Evolutionary conservation across 1,140 invertebrate species (phyloP).

Genomic region (Mactra quadrangularis): DNA sequence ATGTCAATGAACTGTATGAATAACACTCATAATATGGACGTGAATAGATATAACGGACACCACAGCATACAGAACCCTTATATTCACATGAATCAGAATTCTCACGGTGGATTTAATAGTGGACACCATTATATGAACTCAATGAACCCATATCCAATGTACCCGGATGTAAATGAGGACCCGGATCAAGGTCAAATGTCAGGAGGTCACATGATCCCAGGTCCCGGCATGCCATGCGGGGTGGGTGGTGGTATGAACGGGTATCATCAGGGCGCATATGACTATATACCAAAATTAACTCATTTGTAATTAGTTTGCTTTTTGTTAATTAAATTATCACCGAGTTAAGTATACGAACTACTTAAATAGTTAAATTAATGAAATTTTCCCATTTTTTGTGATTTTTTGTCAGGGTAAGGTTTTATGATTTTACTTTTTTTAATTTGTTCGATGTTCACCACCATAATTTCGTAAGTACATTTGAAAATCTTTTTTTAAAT

Average conservation of each 20-base stretch:
- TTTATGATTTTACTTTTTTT: too few relatives aligned
- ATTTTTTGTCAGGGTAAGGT: too few relatives aligned
- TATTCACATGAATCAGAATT: slow-evolving; percentile 56
- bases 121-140: slow-evolving; percentile 60
- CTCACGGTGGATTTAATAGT: slow-evolving; percentile 12
- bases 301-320: slow-evolving; percentile 61
- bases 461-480: too few relatives aligned
- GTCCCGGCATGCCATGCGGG: slow-evolving; percentile 61
- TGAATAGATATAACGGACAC: slow-evolving; percentile 72
- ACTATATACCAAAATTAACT: slow-evolving; percentile 74
- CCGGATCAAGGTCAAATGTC: slow-evolving; percentile 55
- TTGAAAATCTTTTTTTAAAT: too few relatives aligned
- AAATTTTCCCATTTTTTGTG: too few relatives aligned
- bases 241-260: slow-evolving; percentile 63
- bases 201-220: slow-evolving; percentile 54
- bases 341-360: too few relatives aligned
- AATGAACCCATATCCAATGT: slow-evolving; percentile 60
- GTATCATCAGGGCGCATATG: slow-evolving; percentile 68
- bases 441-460: too few relatives aligned
- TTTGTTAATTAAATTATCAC: too few relatives aligned
- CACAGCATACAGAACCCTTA: slow-evolving; percentile 59
- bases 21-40: slow-evolving; percentile 58
- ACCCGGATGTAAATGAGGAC: slow-evolving; percentile 64
- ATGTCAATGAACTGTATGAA: slow-evolving; percentile 55
- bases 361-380: too few relatives aligned